These are phyloP conservation scores for Magallana gigas DNA, from an alignment of 1,140 invertebrate species.

Conservation along the genomic window DNA sequence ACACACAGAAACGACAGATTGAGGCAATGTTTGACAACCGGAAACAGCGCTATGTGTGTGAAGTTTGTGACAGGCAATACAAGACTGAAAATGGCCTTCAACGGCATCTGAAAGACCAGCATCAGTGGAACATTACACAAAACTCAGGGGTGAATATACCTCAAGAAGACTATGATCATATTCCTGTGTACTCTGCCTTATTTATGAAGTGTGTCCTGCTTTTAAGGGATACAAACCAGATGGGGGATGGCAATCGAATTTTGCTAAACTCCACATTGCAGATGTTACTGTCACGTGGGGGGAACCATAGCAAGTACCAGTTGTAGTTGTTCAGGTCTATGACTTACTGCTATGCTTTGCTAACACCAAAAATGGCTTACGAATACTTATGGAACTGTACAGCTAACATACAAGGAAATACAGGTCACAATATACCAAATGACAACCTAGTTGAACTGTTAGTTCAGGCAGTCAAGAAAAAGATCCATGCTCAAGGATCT, in stretches of 20 bases:
- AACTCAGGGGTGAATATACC: background rate
- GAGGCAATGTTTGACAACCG: conserved; percentile 27
- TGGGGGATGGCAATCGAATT: conserved; percentile 51
- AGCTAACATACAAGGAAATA: background rate
- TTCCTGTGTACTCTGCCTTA: conserved; percentile 40
- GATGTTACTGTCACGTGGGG: conserved; percentile 38
- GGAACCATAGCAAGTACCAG: conserved; percentile 45
- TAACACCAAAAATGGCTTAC: background rate
- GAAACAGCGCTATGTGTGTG: conserved; percentile 32
- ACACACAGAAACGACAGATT: background rate
- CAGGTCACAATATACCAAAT: background rate
- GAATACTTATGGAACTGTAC: conserved; percentile 12
- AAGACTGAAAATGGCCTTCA: conserved; percentile 16
- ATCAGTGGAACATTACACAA: conserved; percentile 1
- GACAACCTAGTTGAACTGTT: background rate
- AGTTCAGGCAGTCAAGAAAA: background rate
- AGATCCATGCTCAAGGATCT: background rate
- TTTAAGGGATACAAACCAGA: conserved; percentile 43
- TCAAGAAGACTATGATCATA: background rate
- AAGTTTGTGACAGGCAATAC: conserved; percentile 37
- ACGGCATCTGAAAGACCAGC: conserved; percentile 23
- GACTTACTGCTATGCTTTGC: background rate
- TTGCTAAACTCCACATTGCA: conserved; percentile 42
- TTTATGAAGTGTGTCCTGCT: conserved; percentile 54
- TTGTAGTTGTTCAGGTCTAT: conserved; percentile 43